These are phyloP conservation scores for Morus bassanus DNA, from an alignment of 2,797 vertebrate genomes.

Conservation along the genomic window DNA sequence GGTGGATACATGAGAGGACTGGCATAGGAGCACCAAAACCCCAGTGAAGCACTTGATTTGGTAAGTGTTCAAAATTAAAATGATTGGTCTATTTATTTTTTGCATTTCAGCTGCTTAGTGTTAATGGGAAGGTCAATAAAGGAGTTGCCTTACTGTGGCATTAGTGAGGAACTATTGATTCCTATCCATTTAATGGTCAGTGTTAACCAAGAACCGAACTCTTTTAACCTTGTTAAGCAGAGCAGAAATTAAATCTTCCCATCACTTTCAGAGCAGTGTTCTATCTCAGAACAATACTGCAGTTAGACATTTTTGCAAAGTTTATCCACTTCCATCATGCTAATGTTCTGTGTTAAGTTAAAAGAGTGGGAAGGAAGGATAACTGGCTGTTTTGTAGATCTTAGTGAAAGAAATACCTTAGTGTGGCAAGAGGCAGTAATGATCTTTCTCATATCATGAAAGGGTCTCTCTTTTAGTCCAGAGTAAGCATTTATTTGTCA, in stretches of 20 bases:
- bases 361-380: neutral
- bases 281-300: neutral
- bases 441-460: neutral
- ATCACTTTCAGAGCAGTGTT: neutral
- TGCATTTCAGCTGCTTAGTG: slow-evolving; percentile 36
- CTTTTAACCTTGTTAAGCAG: slow-evolving; percentile 51
- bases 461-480: neutral
- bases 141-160: neutral
- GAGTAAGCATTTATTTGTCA: neutral
- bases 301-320: neutral
- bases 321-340: neutral
- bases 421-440: neutral
- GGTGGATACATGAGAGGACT: neutral
- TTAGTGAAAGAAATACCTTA: neutral
- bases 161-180: slow-evolving; percentile 61
- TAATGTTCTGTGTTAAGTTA: neutral
- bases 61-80: slow-evolving; percentile 2
- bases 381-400: neutral
- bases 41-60: neutral
- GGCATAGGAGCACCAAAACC: accelerated
- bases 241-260: slow-evolving; percentile 37
- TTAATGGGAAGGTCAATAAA: slow-evolving; percentile 29
- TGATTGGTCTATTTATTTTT: neutral
- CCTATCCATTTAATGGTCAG: slow-evolving; percentile 28
- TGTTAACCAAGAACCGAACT: slow-evolving; percentile 18